Evolutionary conservation across 2,797 vertebrate species (phyloP), one percentile per base, ranked within the genome.

Genomic region (Sebastiscus albofasciatus): DNA sequence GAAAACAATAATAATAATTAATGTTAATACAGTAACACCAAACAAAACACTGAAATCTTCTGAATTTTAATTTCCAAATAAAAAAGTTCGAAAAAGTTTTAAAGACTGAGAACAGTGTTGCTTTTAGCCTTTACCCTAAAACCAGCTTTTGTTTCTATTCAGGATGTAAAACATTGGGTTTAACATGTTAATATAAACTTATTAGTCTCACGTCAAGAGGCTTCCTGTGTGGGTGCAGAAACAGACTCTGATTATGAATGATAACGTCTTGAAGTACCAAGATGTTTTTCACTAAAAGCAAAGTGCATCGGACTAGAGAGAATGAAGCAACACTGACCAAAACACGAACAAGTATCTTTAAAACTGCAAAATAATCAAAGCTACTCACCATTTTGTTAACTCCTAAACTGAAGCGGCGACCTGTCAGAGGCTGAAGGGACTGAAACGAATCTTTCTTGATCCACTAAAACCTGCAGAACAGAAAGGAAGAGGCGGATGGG

Each of bases 401-500:
- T 7, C 22, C n/a, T 12, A 1, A 14, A 12, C 5, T 26, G 58
- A n/a, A 49, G 27, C 67, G 5, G 46, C 3, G 39, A 58, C 54
- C 52, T 20, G 59, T 8, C 26, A 4, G 75, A 58, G n/a, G 33
- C 13, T 2, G 24, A n/a, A 1, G 27, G 8, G 42, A 13, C 54
- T 34, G 26, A 68, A 0, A 4, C 1, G 2, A 8, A 27, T 2
- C 46, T 24, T 65, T 2, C 46, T 24, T 65, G 49, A 56, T 67
- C 60, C 56, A 59, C 22, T 42, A 27, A 46, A 65, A 31, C 4
- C 22, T 49, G 58, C 8, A 27, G 5, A 59, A 69, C 54, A 56
- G 58, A 84, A 79, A 83, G 80, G 72, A 84, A 79, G 81, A 65
- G 70, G 75, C 24, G 46, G 72, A 16, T 66, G 60, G n/a, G 66